Conservation (phyloP, 1,140 invertebrate species). For the Drosophila cardini region DNA sequence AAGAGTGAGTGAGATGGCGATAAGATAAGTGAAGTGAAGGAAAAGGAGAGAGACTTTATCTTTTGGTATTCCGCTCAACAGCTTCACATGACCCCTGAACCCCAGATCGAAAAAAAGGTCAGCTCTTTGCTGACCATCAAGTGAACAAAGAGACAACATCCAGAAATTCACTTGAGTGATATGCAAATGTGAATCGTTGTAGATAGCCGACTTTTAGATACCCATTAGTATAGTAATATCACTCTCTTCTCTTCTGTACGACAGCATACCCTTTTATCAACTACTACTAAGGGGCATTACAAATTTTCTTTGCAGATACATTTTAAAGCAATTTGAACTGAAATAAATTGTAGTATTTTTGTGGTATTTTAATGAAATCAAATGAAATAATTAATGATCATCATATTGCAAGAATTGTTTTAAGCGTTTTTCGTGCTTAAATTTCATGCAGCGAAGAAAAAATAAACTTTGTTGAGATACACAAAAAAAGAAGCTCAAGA, state of each 20-base stretch:
- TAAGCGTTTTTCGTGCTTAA: neutral
- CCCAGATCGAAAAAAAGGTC: conserved; percentile 15
- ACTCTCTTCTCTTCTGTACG: no score
- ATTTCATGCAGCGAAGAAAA: conserved; percentile 3
- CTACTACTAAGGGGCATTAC: no score
- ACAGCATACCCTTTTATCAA: no score
- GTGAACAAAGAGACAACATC: conserved; percentile 10
- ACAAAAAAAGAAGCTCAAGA: neutral
- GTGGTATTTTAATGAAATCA: conserved; percentile 37
- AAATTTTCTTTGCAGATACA: neutral
- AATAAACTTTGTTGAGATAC: no score
- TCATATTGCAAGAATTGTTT: conserved; percentile 22
- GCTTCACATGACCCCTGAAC: neutral
- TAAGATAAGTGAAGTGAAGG: neutral
- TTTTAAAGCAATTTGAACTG: neutral
- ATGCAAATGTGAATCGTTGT: conserved; percentile 45
- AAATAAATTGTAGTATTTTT: conserved; percentile 38
- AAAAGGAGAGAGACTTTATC: neutral
- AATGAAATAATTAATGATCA: conserved; percentile 52
- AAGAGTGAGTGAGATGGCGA: neutral
- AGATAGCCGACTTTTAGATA: no score
- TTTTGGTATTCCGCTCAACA: conserved; percentile 1
- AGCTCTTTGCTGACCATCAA: conserved; percentile 33
- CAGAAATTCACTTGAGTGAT: conserved; percentile 23
- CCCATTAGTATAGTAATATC: no score